Evolutionary conservation across 2,113 vertebrate genomes (phyloP).

Genomic region (Bufo bufo): DNA sequence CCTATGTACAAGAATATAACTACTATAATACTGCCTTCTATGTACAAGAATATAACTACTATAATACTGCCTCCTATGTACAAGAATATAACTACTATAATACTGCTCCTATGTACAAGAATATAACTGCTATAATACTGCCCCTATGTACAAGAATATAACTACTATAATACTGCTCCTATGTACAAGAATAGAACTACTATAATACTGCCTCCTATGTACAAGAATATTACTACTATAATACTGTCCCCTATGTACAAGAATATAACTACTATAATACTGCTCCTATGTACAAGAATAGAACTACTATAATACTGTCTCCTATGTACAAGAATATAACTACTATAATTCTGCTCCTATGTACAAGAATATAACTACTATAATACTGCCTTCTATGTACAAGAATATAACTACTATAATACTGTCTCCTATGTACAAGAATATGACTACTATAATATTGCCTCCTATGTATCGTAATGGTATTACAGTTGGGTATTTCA

Average conservation of each 20-base stretch:
- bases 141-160: neutral
- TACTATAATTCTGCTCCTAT: no score
- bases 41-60: no score
- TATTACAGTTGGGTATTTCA: no score
- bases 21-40: neutral
- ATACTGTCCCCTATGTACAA: neutral
- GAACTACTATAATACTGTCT: neutral
- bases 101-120: neutral
- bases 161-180: conserved; percentile 15
- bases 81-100: no score
- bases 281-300: neutral
- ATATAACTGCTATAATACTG: conserved; percentile 18
- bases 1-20: neutral
- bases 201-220: neutral
- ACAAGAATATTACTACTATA: conserved; percentile 7
- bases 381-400: no score
- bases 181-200: neutral
- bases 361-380: no score
- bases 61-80: no score
- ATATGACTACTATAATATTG: no score
- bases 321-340: neutral
- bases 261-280: conserved; percentile 28
- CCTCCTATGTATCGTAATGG: neutral
- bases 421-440: no score
- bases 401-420: no score